Base-by-base conservation (phyloP, 2,113 vertebrate species). In the Pitta sordida region DNA sequence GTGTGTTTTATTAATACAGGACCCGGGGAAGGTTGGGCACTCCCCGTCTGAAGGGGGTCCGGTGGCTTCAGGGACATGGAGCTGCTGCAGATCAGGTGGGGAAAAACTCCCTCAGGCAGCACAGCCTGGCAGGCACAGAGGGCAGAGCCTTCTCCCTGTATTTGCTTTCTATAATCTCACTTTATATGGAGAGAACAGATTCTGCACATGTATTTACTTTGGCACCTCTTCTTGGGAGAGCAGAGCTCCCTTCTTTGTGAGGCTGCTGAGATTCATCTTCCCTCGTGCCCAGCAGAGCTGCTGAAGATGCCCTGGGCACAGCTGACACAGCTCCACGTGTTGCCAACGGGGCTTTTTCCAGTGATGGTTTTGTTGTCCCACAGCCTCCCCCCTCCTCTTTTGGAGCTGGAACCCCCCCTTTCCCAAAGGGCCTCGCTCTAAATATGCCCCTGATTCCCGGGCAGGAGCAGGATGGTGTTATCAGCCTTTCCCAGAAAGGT, bases 401-500 rank as follows among this genome's bases (percentile, higher is more conserved):
- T 27, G 83, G 60, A 13, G 9, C 74, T 70, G 41, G 62, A 58
- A 87, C 44, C 70, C 24, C 70, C 24, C 58, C 55, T 46, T 1
- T 39, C 69, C 48, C 4, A 34, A 48, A 49, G 37, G 48, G 49
- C 10, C 3, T 39, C 8, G 81, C 84, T 91, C 48, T n/a, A 9
- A 55, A 76, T 27, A 23, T 7, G 9, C 46, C 17, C 36, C 44
- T 1, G 9, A 39, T 36, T 59, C 63, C 17, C 3, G 4, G 60
- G 37, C 36, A 2, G 90, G 52, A 84, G 15, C 18, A 1, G 62
- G 32, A 9, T 8, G 58, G 14, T 5, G 22, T 91, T 83, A 63
- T 51, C 91, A 87, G 71, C 83, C 91, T 63, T 78, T 64, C 83
- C 88, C 91, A 80, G 86, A 96, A 97, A 97, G 96, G 97, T 96